Conservation (phyloP, 2,113 vertebrate genomes). For the Argyrosomus japonicus region DNA sequence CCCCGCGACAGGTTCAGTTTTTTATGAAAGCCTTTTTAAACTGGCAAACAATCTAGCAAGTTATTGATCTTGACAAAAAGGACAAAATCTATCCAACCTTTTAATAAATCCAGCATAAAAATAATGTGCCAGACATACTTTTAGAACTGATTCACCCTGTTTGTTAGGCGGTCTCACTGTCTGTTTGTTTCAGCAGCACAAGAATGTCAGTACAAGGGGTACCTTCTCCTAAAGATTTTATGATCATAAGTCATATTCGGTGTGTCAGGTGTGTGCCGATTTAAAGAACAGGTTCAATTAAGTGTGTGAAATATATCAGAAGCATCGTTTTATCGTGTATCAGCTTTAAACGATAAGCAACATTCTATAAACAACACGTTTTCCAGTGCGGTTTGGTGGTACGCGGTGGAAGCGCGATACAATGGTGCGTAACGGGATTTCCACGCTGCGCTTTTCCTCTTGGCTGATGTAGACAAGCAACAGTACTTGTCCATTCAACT, state of each 20-base stretch:
- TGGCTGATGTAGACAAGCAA: not conserved
- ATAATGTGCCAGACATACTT: not conserved
- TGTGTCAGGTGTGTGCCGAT: not conserved
- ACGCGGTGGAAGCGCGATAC: not conserved
- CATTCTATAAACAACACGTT: not conserved
- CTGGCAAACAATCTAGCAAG: not conserved
- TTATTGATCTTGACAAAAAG: not conserved
- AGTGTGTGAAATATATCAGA: accelerated
- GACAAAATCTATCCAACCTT: not conserved
- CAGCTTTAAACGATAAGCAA: not conserved
- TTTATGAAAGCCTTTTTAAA: not conserved
- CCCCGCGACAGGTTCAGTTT: not conserved
- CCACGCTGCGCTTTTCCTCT: conserved; percentile 41
- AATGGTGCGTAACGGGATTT: conserved; percentile 51
- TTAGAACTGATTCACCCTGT: not conserved
- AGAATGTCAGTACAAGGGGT: not conserved
- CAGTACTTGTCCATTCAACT: not conserved
- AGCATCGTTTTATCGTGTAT: accelerated
- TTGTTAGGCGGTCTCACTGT: not conserved
- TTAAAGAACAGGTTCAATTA: not conserved
- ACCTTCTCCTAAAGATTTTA: not conserved
- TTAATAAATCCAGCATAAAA: not conserved
- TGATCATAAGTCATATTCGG: not conserved
- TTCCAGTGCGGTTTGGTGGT: not conserved
- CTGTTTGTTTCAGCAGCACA: not conserved